Conservation (phyloP, 2,113 vertebrate genomes). For the Siniperca knerii region DNA sequence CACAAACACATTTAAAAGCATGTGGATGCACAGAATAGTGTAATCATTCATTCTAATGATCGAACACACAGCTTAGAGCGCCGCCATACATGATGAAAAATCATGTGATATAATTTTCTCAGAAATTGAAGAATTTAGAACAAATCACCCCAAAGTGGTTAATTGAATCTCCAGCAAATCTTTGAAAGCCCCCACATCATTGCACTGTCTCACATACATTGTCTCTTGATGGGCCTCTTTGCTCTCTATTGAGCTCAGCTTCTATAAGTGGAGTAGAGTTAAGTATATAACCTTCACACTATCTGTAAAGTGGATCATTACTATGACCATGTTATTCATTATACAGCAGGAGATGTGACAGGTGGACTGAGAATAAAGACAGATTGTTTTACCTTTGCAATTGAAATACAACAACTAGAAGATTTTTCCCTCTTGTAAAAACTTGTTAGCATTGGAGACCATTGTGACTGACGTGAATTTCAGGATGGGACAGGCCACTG, state of each 20-base stretch:
- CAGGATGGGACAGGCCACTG: background rate
- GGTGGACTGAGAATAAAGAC: background rate
- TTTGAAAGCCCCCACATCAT: background rate
- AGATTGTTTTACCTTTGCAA: background rate
- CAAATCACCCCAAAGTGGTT: background rate
- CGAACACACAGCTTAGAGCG: background rate
- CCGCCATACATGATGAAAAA: background rate
- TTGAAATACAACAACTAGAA: slow-evolving; percentile 6
- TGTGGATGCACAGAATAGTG: background rate
- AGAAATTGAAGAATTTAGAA: slow-evolving; percentile 4
- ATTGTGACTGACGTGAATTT: background rate
- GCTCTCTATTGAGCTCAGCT: background rate
- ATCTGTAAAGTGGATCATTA: background rate
- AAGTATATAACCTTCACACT: background rate
- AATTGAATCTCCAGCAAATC: background rate
- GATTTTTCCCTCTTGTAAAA: background rate
- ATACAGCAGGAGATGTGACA: background rate
- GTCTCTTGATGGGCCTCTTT: background rate
- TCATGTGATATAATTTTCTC: background rate
- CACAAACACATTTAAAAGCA: slow-evolving; percentile 19
- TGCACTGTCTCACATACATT: background rate
- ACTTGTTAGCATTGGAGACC: background rate
- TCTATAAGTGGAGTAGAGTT: background rate
- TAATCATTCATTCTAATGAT: background rate
- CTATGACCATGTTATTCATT: background rate